Conservation (phyloP, 2,888 invertebrate genomes). For the Mesorhabditis sp. region DNA sequence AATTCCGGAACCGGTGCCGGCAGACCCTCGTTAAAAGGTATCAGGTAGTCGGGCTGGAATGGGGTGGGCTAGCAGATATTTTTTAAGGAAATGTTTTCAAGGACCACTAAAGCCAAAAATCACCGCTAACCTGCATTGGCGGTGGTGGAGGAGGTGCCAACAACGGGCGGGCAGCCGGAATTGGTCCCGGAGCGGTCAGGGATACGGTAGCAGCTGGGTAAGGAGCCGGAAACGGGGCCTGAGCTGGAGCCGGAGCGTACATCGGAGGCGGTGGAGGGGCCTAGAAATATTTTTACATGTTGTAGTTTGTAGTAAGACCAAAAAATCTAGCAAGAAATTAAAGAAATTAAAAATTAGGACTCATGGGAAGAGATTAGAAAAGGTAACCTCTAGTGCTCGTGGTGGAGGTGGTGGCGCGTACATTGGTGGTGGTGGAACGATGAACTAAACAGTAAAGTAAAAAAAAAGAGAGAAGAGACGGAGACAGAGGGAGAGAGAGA, state of each 20-base stretch:
- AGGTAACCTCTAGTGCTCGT: background rate
- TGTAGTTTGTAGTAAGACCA: background rate
- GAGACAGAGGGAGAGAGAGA: too few relatives aligned
- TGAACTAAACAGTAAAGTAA: too few relatives aligned
- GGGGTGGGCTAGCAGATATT: too few relatives aligned
- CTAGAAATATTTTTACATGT: background rate
- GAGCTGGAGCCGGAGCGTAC: background rate
- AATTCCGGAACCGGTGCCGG: too few relatives aligned
- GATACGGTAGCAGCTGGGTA: background rate
- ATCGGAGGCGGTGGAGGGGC: background rate
- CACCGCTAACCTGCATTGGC: background rate
- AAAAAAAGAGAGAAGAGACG: too few relatives aligned
- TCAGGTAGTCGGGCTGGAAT: too few relatives aligned
- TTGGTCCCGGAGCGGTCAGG: background rate
- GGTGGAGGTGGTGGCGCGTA: background rate
- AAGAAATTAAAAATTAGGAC: background rate
- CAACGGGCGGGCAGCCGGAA: background rate
- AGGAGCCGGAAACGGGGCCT: background rate
- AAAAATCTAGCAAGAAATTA: background rate
- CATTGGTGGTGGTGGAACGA: constrained; percentile 2
- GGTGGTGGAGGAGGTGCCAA: background rate
- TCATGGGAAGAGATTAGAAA: background rate
- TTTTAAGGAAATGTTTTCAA: background rate
- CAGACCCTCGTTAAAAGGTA: too few relatives aligned
- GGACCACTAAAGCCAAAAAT: background rate